Base-by-base conservation (phyloP, 2,113 vertebrate genomes). In the Ictalurus furcatus region DNA sequence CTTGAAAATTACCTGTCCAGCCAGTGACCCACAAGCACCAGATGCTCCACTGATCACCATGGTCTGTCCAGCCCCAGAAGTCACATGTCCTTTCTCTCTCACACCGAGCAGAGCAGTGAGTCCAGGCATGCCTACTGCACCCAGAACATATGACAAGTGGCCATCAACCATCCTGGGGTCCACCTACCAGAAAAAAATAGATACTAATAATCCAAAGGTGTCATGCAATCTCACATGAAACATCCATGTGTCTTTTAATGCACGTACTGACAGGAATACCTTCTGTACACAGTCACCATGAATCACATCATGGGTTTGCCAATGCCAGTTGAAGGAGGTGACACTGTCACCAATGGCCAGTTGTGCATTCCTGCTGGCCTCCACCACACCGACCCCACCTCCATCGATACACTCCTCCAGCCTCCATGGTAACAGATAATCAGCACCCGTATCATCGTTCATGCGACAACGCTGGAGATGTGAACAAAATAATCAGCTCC, bases 41-140 rank as follows among this genome's bases (percentile, higher is more conserved):
- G 97, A 98, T 3, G 98, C 98, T 0, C 98, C 98, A 5, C 98
- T 99, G 90, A 99, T 94, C 91, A 99, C 98, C 97, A 99, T 96
- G 0, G 97, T 99, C 93, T 98, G 98, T 85, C 96, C 96, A 34
- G 96, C 94, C 59, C 97, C 97, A 11, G 67, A 91, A n/a, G 90
- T 94, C 93, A 99, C 90, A 0, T 98, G 96, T 91, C 98, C 98
- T 58, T 97, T 98, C 92, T 98, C 97, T 91, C 96, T 96, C 78
- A 99, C 71, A 0, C 98, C 98, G 56, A 99, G 28, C 74, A 98
- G 93, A 7, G 98, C 95, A 0, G 97, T 98, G 91, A 99, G 95
- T 0, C 98, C 98, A 1, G 97, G 96, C 88, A 99, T 95, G 65
- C 98, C 98, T 52, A 98, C 95, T 34, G 95, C 96, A 59, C 98